phyloP scores from a whole-genome alignment of 2,113 vertebrate genomes.

The Poicephalus gulielmi region DNA sequence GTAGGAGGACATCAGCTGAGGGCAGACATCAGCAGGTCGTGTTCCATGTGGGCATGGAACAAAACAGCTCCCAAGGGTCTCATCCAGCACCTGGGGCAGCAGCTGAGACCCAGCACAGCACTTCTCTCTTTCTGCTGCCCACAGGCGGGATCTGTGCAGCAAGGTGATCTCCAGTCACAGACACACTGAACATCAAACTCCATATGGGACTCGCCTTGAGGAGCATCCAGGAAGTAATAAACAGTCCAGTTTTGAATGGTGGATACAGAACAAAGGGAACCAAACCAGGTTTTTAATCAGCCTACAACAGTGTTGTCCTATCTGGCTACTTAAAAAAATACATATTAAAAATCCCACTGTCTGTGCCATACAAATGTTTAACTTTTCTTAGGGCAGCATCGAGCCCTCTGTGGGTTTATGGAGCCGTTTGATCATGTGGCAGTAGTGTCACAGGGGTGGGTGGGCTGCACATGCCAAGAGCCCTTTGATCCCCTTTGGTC shows the following conservation, averaged over 20 bases:
- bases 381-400: background rate
- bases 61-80: background rate
- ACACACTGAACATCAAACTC: background rate
- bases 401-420: background rate
- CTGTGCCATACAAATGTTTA: background rate
- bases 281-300: background rate
- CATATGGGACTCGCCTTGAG: background rate
- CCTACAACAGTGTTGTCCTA: background rate
- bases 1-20: background rate
- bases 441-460: accelerated
- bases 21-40: background rate
- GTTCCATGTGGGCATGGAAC: accelerated
- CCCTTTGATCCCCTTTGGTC: accelerated
- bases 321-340: background rate
- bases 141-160: background rate
- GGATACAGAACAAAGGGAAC: constrained; percentile 35
- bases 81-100: background rate
- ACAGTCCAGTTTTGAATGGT: constrained; percentile 16
- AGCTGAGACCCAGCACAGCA: background rate
- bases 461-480: background rate
- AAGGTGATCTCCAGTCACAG: background rate
- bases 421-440: background rate
- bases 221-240: constrained; percentile 42
- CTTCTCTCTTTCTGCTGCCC: background rate
- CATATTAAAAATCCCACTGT: background rate